Conservation (phyloP, 2,113 vertebrate genomes). For the Sinocyclocheilus maitianheensis region DNA sequence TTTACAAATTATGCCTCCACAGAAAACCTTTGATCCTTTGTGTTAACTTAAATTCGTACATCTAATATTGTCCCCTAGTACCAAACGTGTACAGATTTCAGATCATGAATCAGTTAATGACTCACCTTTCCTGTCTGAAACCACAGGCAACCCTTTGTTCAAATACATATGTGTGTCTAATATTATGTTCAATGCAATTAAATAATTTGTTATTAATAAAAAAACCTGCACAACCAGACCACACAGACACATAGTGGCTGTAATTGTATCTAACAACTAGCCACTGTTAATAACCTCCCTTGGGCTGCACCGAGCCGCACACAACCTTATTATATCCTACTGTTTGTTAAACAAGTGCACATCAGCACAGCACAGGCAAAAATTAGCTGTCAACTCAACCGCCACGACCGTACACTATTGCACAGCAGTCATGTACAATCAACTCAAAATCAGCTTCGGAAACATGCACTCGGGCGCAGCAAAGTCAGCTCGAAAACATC, state of each 20-base stretch:
- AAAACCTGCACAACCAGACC: not conserved
- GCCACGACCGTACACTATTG: not conserved
- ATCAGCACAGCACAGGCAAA: constrained; percentile 37
- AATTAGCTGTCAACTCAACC: constrained; percentile 32
- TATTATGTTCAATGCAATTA: not conserved
- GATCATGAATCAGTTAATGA: not conserved
- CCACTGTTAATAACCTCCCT: constrained; percentile 33
- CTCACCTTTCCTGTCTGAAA: not conserved
- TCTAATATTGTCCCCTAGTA: constrained; percentile 20
- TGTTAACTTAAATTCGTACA: not conserved
- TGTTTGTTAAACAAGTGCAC: constrained; percentile 35
- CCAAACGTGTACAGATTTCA: not conserved
- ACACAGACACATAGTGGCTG: constrained; percentile 18
- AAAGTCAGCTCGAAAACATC: constrained; percentile 23
- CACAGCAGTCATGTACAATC: constrained; percentile 30
- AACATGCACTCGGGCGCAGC: not conserved
- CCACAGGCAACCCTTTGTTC: constrained; percentile 3
- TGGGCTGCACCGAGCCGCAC: constrained; percentile 8
- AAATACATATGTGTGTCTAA: not conserved
- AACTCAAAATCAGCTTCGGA: not conserved
- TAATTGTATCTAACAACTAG: constrained; percentile 8
- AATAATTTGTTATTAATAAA: not conserved
- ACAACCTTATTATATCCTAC: constrained; percentile 31
- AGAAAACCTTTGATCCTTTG: constrained; percentile 38
- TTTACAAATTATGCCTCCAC: constrained; percentile 41